phyloP scores from a whole-genome alignment of 2,797 vertebrate genomes.

The Podargus strigoides region DNA sequence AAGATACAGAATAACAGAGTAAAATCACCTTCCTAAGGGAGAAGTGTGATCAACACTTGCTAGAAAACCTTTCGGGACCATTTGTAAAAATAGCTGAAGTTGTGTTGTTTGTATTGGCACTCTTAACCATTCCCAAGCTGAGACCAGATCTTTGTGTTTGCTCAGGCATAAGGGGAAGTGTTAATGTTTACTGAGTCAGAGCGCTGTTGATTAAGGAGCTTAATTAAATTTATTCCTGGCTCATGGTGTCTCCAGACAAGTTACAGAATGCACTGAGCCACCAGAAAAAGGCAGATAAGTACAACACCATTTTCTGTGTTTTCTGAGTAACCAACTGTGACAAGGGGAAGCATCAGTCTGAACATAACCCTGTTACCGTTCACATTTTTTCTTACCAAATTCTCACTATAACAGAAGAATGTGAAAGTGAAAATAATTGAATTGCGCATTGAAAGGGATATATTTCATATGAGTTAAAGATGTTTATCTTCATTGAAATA shows the following conservation, averaged over 20 bases:
- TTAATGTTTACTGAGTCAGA: constrained; percentile 29
- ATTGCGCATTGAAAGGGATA: background rate
- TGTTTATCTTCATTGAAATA: background rate
- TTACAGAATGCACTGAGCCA: background rate
- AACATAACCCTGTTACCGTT: background rate
- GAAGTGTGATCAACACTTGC: background rate
- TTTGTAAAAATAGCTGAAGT: constrained; percentile 4
- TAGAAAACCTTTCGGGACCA: constrained; percentile 8
- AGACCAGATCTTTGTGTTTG: constrained; percentile 58
- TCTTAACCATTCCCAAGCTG: constrained; percentile 33
- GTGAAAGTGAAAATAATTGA: background rate
- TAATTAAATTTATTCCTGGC: constrained; percentile 11
- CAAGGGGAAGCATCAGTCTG: background rate
- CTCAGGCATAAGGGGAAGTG: constrained; percentile 37
- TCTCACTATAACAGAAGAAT: background rate
- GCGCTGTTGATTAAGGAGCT: background rate
- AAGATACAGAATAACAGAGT: background rate
- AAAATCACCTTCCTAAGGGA: background rate
- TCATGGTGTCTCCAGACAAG: constrained; percentile 3
- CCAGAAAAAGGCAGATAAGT: constrained; percentile 22
- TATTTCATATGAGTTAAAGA: background rate
- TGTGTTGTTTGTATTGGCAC: constrained; percentile 56
- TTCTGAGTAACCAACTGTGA: background rate
- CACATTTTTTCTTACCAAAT: background rate
- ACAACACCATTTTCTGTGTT: background rate